Conservation (phyloP, 2,113 vertebrate species). For the Oncorhynchus mykiss region DNA sequence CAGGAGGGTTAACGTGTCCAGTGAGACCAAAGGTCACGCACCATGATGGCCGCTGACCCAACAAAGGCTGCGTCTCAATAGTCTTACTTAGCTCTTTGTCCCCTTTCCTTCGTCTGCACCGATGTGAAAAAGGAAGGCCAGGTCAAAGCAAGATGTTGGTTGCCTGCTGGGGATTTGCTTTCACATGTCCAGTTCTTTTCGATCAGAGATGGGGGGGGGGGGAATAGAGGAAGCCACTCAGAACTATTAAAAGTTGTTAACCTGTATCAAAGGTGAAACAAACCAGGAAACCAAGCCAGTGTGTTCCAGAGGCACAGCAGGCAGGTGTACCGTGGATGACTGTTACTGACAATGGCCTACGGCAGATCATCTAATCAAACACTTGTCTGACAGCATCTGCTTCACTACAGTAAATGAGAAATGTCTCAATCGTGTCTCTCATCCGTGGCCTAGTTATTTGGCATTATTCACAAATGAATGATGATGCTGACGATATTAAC, state of each 20-base stretch:
- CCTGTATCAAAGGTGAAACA: background rate
- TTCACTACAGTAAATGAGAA: background rate
- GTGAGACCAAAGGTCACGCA: background rate
- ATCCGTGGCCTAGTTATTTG: constrained; percentile 22
- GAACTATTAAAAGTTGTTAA: background rate
- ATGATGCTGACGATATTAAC: background rate
- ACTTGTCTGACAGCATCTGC: background rate
- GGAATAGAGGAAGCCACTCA: background rate
- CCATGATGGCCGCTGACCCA: background rate
- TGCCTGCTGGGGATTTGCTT: background rate
- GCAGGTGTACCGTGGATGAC: background rate
- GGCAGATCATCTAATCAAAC: background rate
- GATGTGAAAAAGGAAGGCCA: background rate
- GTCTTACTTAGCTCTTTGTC: background rate
- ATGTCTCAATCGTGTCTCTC: constrained; percentile 10
- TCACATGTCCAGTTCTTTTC: background rate
- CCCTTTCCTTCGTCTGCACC: background rate
- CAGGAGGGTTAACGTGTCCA: background rate
- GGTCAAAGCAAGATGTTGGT: background rate
- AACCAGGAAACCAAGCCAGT: background rate
- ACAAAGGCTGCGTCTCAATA: background rate
- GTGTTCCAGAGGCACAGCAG: background rate
- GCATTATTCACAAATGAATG: constrained; percentile 4
- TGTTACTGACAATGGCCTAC: background rate
- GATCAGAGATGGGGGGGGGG: background rate